These are phyloP conservation scores for Drosophila emarginata DNA, from an alignment of 2,888 invertebrate species.

Conservation along the genomic window DNA sequence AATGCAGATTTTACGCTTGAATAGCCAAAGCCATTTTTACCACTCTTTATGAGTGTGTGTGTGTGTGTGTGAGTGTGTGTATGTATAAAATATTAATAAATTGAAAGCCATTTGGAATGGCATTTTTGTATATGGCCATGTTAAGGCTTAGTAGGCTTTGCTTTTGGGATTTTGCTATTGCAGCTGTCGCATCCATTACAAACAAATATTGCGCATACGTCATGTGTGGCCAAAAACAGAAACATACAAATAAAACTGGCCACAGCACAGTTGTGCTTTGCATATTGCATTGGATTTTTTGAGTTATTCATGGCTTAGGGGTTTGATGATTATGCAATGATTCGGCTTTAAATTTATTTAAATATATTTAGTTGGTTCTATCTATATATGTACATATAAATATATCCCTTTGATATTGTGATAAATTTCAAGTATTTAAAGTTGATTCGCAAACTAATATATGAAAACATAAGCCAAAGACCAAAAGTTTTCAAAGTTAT, in stretches of 20 bases:
- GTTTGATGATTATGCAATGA: not conserved
- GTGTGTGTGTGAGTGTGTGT: slow-evolving; percentile 5
- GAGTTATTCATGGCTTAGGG: slow-evolving; percentile 47
- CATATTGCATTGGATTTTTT: slow-evolving; percentile 30
- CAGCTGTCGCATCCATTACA: slow-evolving; percentile 59
- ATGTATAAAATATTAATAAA: slow-evolving; percentile 70
- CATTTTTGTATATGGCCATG: slow-evolving; percentile 31
- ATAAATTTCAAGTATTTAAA: not conserved
- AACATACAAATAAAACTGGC: not conserved
- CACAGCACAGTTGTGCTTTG: slow-evolving; percentile 2
- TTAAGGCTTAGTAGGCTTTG: slow-evolving; percentile 63
- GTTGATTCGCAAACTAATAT: too few relatives aligned
- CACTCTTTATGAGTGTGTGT: slow-evolving; percentile 22
- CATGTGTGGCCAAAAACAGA: slow-evolving; percentile 44
- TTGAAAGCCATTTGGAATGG: slow-evolving; percentile 59
- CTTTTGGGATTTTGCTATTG: slow-evolving; percentile 41
- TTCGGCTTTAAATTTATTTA: slow-evolving; percentile 17
- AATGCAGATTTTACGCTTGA: slow-evolving; percentile 74
- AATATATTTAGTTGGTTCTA: slow-evolving; percentile 4
- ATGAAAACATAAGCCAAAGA: not conserved
- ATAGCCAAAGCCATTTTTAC: slow-evolving; percentile 67
- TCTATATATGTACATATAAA: too few relatives aligned
- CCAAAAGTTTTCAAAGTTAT: too few relatives aligned
- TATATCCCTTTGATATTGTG: not conserved
- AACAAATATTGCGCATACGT: slow-evolving; percentile 71